Evolutionary conservation across 2,797 vertebrate genomes (phyloP).

Genomic region (Cossypha caffra): DNA sequence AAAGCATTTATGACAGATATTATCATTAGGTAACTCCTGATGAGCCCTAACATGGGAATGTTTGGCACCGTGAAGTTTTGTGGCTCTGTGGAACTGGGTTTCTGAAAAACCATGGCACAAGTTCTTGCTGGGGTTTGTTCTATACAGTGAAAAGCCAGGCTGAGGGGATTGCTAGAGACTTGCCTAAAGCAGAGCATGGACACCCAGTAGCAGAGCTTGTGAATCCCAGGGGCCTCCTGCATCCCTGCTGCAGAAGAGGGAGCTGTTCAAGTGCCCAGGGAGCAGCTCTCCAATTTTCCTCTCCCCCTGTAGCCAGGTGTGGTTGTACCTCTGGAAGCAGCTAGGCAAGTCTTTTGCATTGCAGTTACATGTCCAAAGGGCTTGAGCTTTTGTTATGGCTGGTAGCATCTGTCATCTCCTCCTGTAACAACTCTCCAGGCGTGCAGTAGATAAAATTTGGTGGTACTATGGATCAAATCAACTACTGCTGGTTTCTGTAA

Average conservation of each 20-base stretch:
- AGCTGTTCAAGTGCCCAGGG: background rate
- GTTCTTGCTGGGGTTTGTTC: background rate
- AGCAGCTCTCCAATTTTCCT: background rate
- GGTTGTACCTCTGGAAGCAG: background rate
- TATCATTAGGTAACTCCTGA: background rate
- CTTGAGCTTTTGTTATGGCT: background rate
- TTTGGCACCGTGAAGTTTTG: background rate
- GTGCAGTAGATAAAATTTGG: background rate
- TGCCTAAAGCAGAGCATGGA: background rate
- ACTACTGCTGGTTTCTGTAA: background rate
- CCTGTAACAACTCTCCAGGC: background rate
- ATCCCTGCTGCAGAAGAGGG: background rate
- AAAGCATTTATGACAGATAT: background rate
- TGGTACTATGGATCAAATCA: background rate
- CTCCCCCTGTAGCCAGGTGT: background rate
- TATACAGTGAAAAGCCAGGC: background rate
- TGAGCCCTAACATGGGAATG: background rate
- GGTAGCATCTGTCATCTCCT: background rate
- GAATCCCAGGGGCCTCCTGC: background rate
- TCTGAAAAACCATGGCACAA: background rate
- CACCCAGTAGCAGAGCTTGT: background rate
- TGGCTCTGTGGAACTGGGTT: rapidly evolving
- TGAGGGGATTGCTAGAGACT: background rate
- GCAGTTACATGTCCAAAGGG: background rate
- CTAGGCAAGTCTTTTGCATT: background rate